Evolutionary conservation across 2,113 vertebrate genomes (phyloP).

Genomic region (Notiomystis cincta): DNA sequence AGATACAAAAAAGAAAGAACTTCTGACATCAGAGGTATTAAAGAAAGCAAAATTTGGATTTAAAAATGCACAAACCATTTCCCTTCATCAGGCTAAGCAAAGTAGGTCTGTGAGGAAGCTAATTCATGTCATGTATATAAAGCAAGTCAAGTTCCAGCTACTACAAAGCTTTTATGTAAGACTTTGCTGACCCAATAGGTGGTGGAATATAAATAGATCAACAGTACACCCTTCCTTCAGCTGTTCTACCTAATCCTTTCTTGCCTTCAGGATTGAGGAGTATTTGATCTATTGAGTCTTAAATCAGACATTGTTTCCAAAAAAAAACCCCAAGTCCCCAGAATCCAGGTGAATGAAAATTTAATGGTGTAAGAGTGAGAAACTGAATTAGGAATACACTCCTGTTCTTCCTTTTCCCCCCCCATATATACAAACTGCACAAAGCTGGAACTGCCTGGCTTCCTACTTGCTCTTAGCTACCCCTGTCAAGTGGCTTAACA

Average conservation of each 20-base stretch:
- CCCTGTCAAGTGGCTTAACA: background rate
- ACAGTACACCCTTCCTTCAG: conserved; percentile 27
- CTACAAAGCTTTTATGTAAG: conserved; percentile 66
- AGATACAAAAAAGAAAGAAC: background rate
- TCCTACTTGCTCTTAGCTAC: background rate
- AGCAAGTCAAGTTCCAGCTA: conserved; percentile 46
- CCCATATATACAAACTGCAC: background rate
- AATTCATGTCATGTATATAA: conserved; percentile 24
- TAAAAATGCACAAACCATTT: background rate
- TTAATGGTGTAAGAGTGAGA: background rate
- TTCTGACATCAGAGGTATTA: background rate
- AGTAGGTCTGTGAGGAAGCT: background rate
- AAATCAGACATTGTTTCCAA: conserved; percentile 17
- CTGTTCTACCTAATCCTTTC: conserved; percentile 64
- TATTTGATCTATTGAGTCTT: conserved; percentile 63
- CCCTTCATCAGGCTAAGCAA: background rate
- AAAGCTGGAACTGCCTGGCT: background rate
- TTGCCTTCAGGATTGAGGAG: conserved; percentile 50
- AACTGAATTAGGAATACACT: background rate
- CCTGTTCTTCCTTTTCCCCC: background rate
- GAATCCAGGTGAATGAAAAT: background rate
- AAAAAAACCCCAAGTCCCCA: background rate
- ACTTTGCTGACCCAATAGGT: conserved; percentile 67
- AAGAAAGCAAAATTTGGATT: background rate
- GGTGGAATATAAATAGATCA: conserved; percentile 68